Evolutionary conservation across 2,113 vertebrate genomes (phyloP), one percentile per base, ranked within the genome.

Genomic region (Nibea albiflora): DNA sequence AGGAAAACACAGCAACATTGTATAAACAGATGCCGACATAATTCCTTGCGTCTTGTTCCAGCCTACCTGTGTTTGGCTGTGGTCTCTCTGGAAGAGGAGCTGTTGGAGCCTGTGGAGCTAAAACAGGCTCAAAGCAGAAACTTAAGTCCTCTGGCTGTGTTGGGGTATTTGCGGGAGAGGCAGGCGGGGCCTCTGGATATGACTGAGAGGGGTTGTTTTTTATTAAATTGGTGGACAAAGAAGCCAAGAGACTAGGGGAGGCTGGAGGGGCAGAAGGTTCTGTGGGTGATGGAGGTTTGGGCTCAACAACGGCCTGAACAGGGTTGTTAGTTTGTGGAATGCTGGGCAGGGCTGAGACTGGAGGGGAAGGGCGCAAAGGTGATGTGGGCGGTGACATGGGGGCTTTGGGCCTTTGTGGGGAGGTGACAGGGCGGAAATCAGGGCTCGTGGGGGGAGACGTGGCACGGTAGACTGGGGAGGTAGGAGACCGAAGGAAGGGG

Each of bases 401-500:
- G 19, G 72, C 80, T 26, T 28, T 68, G 81, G 87, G 50, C 22
- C 78, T 84, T 76, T 79, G 85, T 0, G 90, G 61, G 3, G 74
- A 88, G 47, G 64, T 50, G 81, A 86, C 72, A 0, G 91, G 88
- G 44, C 52, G 87, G 75, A 93, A 93, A 64, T 78, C 50, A 2
- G 92, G 78, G 84, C 90, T 93, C 8, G 22, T 85, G n/a, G 78
- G 81, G 9, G 92, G 92, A 4, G 93, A 92, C 4, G 46, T 17
- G 35, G 90, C 39, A 11, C 66, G 85, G 79, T 60, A 86, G 65
- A 87, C 8, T 19, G 94, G 91, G 22, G 92, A 92, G 44, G 83
- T 63, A 10, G 89, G 70, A 70, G 81, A 79, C 14, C 92, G 90
- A 16, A 82, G 90, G 80, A 95, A 95, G 26, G 94, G 94, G 16